These are phyloP conservation scores for Mormyrus proboscirostris DNA, from an alignment of 2,797 vertebrate genomes.

Conservation along the genomic window DNA sequence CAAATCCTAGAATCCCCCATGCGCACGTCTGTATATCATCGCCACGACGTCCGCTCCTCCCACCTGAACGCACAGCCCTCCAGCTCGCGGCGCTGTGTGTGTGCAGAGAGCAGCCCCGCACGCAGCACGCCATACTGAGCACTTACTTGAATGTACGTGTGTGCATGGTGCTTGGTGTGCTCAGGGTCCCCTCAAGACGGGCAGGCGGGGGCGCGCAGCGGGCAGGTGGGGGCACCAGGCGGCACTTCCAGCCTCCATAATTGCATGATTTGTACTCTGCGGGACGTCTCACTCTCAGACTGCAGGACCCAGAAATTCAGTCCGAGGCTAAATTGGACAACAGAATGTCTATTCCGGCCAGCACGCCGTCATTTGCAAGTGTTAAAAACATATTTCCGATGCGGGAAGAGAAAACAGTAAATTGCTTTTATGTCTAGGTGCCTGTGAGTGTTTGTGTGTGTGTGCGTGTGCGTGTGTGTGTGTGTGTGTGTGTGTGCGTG, in stretches of 20 bases:
- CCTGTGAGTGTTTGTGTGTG: background rate
- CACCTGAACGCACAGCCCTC: background rate
- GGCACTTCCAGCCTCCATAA: background rate
- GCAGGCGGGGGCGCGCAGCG: background rate
- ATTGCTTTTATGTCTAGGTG: background rate
- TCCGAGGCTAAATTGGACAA: slow-evolving; percentile 19
- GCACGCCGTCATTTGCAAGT: slow-evolving; percentile 10
- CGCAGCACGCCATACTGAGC: background rate
- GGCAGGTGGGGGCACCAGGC: background rate
- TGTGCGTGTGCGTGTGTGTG: background rate
- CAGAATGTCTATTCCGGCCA: slow-evolving; percentile 21
- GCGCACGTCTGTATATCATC: background rate
- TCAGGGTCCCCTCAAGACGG: background rate
- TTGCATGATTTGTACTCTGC: background rate
- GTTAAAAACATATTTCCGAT: slow-evolving; percentile 20
- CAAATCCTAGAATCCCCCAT: background rate
- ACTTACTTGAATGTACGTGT: background rate
- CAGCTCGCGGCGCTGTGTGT: background rate
- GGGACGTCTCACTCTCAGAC: background rate
- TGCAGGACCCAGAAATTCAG: slow-evolving; percentile 5
- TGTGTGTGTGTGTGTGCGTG: background rate
- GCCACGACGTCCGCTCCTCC: background rate
- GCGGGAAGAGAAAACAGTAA: background rate
- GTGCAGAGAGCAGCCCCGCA: background rate
- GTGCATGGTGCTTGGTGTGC: background rate